Evolutionary conservation across 1,140 invertebrate species (phyloP), one percentile per base, ranked within the genome.

Genomic region (Caenorhabditis tropicalis): DNA sequence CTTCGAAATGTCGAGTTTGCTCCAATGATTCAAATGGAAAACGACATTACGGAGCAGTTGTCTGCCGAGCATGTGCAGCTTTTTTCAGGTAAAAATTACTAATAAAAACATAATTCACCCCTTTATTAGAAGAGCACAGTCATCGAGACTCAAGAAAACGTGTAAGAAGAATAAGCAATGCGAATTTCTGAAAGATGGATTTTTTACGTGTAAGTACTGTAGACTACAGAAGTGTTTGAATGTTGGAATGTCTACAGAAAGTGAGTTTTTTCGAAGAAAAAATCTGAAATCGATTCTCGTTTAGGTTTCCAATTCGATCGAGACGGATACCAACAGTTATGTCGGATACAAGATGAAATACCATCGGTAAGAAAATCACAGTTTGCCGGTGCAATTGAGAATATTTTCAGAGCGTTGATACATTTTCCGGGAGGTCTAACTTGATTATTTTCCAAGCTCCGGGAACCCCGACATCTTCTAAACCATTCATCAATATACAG

Each of bases 1-100:
- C n/a, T n/a, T n/a, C n/a, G n/a, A n/a, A n/a, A n/a, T n/a, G n/a
- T n/a, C n/a, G n/a, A n/a, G n/a, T n/a, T n/a, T n/a, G n/a, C n/a
- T n/a, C n/a, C n/a, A n/a, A n/a, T n/a, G n/a, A n/a, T n/a, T n/a
- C n/a, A n/a, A n/a, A n/a, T n/a, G n/a, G n/a, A n/a, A n/a, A n/a
- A n/a, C n/a, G n/a, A n/a, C 83, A 84, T 39, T 84, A 80, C 24
- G 83, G 83, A 56, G 83, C 80, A 10, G 70, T 84, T 4, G 12
- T 31, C 10, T 84, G 83, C 33, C 43, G 83, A 56, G 83, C 83
- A 12, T 84, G 83, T 81, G 79, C 70, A 4, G 83, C 83, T 16
- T 84, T 84, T 58, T 79, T 84, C 21, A 53, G 83, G 56, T 74
- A 27, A 33, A n/a, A n/a, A n/a, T n/a, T n/a, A n/a, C n/a, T n/a